Conservation (phyloP, 2,113 vertebrate species). For the Tenrec ecaudatus region DNA sequence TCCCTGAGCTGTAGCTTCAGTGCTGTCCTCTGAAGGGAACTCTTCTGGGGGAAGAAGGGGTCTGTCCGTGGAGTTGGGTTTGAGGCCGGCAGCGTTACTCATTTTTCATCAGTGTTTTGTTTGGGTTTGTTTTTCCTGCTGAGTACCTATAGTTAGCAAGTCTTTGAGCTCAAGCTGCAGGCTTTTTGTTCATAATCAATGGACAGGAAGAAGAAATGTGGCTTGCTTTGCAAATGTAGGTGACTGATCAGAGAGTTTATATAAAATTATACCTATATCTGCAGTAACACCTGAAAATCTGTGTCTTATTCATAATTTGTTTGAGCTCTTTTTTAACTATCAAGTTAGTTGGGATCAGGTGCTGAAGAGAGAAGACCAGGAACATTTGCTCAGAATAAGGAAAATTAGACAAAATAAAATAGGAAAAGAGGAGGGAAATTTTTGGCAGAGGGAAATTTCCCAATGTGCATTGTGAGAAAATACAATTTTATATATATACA, state of each 20-base stretch:
- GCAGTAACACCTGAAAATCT: not conserved
- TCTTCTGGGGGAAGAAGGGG: too few species aligned
- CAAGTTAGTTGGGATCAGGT: not conserved
- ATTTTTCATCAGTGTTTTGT: not conserved
- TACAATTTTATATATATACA: not conserved
- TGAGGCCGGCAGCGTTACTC: not conserved
- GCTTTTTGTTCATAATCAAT: not conserved
- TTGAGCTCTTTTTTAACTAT: not conserved
- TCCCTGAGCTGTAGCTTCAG: too few species aligned
- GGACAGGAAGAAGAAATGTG: not conserved
- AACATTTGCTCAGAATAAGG: not conserved
- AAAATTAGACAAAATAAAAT: slow-evolving; percentile 14
- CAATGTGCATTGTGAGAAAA: not conserved
- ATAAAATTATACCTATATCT: not conserved
- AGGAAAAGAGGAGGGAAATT: not conserved
- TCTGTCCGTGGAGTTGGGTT: too few species aligned
- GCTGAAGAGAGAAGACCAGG: not conserved
- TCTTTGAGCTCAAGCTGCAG: not conserved
- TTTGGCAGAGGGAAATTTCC: not conserved
- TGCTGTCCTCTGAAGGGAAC: too few species aligned
- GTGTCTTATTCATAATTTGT: not conserved
- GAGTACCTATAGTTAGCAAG: not conserved
- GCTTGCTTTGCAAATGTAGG: not conserved
- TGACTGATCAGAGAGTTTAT: not conserved
- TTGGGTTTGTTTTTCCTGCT: not conserved